A percentile compares a stretch with the other conserved stretches of the same genome.
Conservation (phyloP, 2,113 vertebrate genomes). For the Romanogobio albipinnatus region DNA sequence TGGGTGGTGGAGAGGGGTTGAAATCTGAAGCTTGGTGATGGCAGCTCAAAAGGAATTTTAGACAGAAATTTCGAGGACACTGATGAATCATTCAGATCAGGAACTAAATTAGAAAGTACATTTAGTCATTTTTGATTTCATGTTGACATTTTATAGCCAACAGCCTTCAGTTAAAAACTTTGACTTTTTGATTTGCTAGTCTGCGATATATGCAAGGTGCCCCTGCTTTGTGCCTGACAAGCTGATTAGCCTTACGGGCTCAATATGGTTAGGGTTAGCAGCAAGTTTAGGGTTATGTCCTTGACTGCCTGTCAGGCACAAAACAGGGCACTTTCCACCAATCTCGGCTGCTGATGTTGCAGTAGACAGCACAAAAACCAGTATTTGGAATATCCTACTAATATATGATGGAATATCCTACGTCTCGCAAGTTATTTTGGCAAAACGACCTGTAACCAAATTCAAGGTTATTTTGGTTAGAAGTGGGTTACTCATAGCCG, state of each 20-base stretch:
- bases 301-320: background rate
- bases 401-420: too few species aligned
- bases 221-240: conserved; percentile 17
- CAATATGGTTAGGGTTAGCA: conserved; percentile 7
- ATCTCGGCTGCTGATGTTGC: background rate
- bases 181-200: background rate
- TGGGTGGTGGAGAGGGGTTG: background rate
- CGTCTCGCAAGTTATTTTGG: too few species aligned
- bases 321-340: background rate
- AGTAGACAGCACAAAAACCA: background rate
- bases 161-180: background rate
- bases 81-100: background rate
- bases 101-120: background rate
- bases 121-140: background rate
- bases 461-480: too few species aligned
- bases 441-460: too few species aligned
- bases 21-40: background rate
- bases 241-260: conserved; percentile 19
- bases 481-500: too few species aligned
- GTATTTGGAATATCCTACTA: too few species aligned
- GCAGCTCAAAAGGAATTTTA: background rate
- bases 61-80: background rate
- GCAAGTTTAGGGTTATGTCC: conserved; percentile 9
- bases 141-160: background rate
- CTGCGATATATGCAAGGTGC: background rate